Conservation (phyloP, 2,888 invertebrate genomes). For the Polylopha cassiicola region DNA sequence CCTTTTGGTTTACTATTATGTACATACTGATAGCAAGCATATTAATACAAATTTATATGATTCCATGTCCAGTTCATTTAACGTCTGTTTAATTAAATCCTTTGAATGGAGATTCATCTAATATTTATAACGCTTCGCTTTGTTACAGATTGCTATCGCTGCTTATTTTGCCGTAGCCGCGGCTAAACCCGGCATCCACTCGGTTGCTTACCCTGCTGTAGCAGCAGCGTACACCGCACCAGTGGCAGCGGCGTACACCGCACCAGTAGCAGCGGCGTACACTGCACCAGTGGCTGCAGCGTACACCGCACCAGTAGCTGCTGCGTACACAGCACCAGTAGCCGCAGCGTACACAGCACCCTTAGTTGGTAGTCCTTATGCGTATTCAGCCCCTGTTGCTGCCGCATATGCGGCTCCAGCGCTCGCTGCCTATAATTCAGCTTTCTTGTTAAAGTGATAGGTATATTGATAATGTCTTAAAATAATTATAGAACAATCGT, state of each 20-base stretch:
- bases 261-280: conserved; percentile 25
- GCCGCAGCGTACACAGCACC: conserved; percentile 48
- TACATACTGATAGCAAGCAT: too few species aligned
- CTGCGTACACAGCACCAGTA: conserved; percentile 37
- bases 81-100: background rate
- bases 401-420: conserved; percentile 27
- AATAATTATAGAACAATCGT: too few species aligned
- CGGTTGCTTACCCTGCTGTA: conserved; percentile 39
- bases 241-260: conserved; percentile 28
- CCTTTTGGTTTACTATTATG: too few species aligned
- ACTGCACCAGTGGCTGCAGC: conserved; percentile 36
- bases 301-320: conserved; percentile 39
- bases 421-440: conserved; percentile 26
- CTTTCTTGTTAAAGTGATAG: too few species aligned
- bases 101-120: background rate
- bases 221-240: conserved; percentile 29
- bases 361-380: conserved; percentile 47
- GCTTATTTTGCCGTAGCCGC: conserved; percentile 54
- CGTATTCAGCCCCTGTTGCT: conserved; percentile 53
- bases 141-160: conserved; percentile 52
- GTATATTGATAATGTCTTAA: too few species aligned
- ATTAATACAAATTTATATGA: too few species aligned
- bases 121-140: background rate
- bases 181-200: conserved; percentile 64
- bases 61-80: background rate